Percentiles rank a stretch among this genome's conserved stretches.
Evolutionary conservation across 2,888 invertebrate genomes (phyloP).

Genomic region (Linnaemya vulpina): DNA sequence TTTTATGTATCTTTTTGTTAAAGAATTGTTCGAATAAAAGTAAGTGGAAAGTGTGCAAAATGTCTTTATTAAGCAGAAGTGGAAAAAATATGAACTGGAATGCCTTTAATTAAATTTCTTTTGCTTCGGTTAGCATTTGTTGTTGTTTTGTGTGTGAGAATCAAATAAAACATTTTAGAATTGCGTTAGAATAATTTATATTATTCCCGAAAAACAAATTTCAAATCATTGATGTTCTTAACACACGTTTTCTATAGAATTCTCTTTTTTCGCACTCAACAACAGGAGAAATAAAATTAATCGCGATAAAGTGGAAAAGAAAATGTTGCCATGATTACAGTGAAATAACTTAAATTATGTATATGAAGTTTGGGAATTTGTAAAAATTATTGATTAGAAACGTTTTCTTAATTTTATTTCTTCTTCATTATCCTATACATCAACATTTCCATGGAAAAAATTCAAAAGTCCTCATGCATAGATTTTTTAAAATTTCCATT

Average conservation of each 20-base stretch:
- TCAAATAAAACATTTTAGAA: background rate
- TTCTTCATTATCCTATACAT: no score
- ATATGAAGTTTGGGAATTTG: background rate
- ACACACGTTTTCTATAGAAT: conserved; percentile 14
- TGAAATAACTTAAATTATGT: background rate
- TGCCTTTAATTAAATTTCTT: conserved; percentile 40
- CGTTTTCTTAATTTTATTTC: no score
- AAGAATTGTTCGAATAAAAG: conserved; percentile 5
- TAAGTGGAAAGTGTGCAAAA: background rate
- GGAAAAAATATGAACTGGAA: conserved; percentile 22
- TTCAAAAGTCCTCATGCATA: no score
- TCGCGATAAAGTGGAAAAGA: background rate
- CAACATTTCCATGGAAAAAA: no score
- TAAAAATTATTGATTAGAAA: background rate
- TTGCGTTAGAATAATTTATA: background rate
- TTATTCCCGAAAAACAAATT: background rate
- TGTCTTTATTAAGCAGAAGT: background rate
- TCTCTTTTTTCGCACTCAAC: background rate
- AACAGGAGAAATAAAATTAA: background rate
- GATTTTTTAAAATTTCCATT: no score
- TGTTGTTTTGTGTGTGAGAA: background rate
- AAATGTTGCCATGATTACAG: background rate
- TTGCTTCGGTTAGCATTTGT: background rate
- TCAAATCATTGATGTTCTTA: background rate
- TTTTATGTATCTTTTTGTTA: conserved; percentile 3